Conservation (phyloP, 53 echinoderm and acorn worm species). For the Paracentrotus lividus region DNA sequence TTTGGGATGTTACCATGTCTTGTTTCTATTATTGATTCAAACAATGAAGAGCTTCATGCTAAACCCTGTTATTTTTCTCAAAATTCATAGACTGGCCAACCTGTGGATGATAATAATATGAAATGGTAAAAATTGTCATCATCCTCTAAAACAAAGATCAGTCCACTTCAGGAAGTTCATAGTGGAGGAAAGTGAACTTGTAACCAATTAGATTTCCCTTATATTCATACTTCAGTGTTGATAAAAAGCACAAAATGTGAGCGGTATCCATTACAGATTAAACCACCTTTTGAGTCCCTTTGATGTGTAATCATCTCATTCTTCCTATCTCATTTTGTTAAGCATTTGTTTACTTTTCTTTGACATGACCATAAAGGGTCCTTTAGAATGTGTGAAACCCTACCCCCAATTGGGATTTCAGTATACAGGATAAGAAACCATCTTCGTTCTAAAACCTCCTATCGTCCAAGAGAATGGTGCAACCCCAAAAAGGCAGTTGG, state of each 20-base stretch:
- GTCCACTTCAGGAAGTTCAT: background rate
- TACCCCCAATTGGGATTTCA: background rate
- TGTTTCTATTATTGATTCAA: too few relatives aligned
- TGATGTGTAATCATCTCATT: slow-evolving; percentile 25
- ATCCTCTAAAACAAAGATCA: background rate
- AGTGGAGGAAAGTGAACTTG: background rate
- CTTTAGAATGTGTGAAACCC: slow-evolving; percentile 25
- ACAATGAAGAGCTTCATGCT: too few relatives aligned
- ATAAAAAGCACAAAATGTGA: background rate
- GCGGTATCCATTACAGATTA: slow-evolving; percentile 38
- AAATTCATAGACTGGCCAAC: background rate
- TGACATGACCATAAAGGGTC: slow-evolving; percentile 35
- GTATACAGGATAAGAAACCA: slow-evolving; percentile 24
- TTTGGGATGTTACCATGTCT: too few relatives aligned
- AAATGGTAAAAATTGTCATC: background rate
- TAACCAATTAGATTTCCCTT: background rate
- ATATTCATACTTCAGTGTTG: background rate
- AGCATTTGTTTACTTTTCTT: slow-evolving; percentile 19
- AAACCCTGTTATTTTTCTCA: too few relatives aligned
- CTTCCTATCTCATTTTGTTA: slow-evolving; percentile 40
- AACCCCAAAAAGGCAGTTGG: slow-evolving; percentile 7
- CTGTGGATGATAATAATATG: background rate
- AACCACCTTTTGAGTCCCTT: slow-evolving; percentile 12
- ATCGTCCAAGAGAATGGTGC: background rate
- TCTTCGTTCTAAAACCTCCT: slow-evolving; percentile 7